Base-by-base conservation (phyloP, 2,113 vertebrate species). In the Pachyramphus minor region DNA sequence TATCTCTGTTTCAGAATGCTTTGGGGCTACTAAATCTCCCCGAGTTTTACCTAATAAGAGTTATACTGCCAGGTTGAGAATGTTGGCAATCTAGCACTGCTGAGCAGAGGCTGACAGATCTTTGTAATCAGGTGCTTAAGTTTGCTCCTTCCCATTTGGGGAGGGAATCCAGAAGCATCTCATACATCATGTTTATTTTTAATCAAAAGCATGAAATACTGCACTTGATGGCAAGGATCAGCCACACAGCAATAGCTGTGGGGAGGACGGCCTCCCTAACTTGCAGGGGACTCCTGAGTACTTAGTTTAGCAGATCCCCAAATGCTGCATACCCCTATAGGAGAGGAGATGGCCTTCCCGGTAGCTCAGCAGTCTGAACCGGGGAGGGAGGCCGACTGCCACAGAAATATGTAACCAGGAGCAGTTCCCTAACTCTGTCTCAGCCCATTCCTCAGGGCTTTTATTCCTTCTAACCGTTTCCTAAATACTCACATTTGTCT, bases 401-500 rank as follows among this genome's bases (percentile, higher is more conserved):
- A 37, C 0, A 73, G 49, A 69, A 35, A 42, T 15, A 49, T 0
- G 13, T 7, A 82, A 33, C 14, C 8, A 78, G 67, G 6, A 52
- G 14, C 39, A 71, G 56, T 42, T 90, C 67, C 37, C 44, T 76
- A 52, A 28, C 14, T 62, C n/a, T 33, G 5, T 31, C 37, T 77
- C 60, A 77, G 47, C 21, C 33, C 18, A 28, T 24, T 64, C 52
- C n/a, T 60, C 33, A 11, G 39, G 72, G 73, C 19, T 86, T 58
- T 81, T 50, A 74, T 59, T 62, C 28, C n/a, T 22, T 30, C 30
- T 58, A 58, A 1, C 12, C 28, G 13, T 22, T 33, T 74, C n/a
- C 44, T 28, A n/a, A 45, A 63, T 41, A 95, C 97, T 98, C 95
- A 98, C 98, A 28, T 97, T 98, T 20, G 72, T 89, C 94, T 98